A percentile compares a stretch with the other conserved stretches of the same genome.
phyloP scores from a whole-genome alignment of 2,888 invertebrate species.

The Scaptomyza flava region DNA sequence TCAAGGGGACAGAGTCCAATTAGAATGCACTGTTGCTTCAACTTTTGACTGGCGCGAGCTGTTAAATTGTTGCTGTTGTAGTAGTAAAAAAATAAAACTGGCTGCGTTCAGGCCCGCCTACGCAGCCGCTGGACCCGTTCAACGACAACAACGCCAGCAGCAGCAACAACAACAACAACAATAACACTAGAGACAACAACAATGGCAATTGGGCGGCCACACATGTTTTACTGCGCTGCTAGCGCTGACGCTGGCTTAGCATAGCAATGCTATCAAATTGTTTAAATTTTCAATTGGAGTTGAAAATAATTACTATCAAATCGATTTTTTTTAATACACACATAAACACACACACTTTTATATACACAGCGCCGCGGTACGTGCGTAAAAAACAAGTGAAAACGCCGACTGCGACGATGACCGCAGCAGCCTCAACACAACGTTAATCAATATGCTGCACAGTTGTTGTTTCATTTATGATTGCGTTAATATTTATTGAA shows the following conservation, averaged over 20 bases:
- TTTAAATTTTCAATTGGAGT: slow-evolving; percentile 60
- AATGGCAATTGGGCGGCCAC: slow-evolving; percentile 30
- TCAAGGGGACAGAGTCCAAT: slow-evolving; percentile 51
- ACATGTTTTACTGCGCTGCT: slow-evolving; percentile 45
- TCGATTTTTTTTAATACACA: slow-evolving; percentile 66
- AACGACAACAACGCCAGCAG: slow-evolving; percentile 34
- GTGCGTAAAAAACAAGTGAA: slow-evolving; percentile 71
- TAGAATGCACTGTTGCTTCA: slow-evolving; percentile 70
- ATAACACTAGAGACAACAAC: slow-evolving; percentile 2
- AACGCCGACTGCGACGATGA: slow-evolving; percentile 61
- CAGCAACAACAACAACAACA: slow-evolving; percentile 14
- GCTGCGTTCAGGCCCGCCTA: slow-evolving; percentile 69
- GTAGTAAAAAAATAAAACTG: slow-evolving; percentile 48
- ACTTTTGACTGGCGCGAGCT: slow-evolving; percentile 53
- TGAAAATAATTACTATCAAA: slow-evolving; percentile 66
- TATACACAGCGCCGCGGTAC: slow-evolving; percentile 12
- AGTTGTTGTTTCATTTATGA: neutral
- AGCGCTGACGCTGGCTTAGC: slow-evolving; percentile 15
- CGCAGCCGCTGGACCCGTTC: slow-evolving; percentile 61
- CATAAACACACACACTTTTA: slow-evolving; percentile 23
- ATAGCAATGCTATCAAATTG: slow-evolving; percentile 32
- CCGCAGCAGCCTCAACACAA: neutral
- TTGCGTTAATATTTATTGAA: slow-evolving; percentile 3
- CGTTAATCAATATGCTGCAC: neutral
- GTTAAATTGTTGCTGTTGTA: slow-evolving; percentile 29